phyloP scores from a whole-genome alignment of 2,888 invertebrate species.

The Myopa testacea region DNA sequence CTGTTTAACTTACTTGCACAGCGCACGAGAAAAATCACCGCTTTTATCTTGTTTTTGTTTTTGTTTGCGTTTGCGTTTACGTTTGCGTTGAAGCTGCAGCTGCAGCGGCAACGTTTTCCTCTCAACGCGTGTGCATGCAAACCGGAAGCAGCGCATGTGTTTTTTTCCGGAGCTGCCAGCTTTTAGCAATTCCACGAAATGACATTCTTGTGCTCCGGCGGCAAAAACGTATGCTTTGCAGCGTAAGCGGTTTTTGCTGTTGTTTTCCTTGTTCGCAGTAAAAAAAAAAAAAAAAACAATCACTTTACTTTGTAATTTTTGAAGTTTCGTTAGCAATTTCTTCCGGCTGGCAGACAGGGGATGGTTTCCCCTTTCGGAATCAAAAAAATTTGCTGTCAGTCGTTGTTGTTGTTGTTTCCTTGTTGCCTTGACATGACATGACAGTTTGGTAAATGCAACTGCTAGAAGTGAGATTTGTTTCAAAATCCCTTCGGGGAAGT shows the following conservation, averaged over 20 bases:
- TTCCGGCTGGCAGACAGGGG: background rate
- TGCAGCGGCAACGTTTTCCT: background rate
- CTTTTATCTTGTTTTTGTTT: slow-evolving; percentile 19
- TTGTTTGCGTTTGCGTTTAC: slow-evolving; percentile 48
- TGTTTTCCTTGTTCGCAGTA: slow-evolving; percentile 1
- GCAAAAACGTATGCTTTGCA: slow-evolving; percentile 24
- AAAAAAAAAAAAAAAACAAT: slow-evolving; percentile 20
- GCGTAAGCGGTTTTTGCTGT: slow-evolving; percentile 36
- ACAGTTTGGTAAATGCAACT: slow-evolving; percentile 29
- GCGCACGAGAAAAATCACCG: slow-evolving; percentile 4
- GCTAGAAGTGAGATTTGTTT: slow-evolving; percentile 36
- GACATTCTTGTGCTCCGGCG: slow-evolving; percentile 33
- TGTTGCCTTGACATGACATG: slow-evolving; percentile 30
- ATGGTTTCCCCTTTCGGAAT: background rate
- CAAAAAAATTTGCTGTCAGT: background rate
- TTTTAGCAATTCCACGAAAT: slow-evolving; percentile 33
- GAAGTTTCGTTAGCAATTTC: background rate
- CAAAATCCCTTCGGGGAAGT: slow-evolving; percentile 16
- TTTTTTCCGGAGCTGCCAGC: background rate
- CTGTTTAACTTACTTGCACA: background rate
- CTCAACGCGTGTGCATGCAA: background rate
- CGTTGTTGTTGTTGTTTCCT: background rate
- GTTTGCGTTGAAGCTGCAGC: slow-evolving; percentile 50
- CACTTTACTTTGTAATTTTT: slow-evolving; percentile 14
- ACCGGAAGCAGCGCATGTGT: slow-evolving; percentile 6